Conservation (phyloP, 2,113 vertebrate genomes). For the Pipa parva region DNA sequence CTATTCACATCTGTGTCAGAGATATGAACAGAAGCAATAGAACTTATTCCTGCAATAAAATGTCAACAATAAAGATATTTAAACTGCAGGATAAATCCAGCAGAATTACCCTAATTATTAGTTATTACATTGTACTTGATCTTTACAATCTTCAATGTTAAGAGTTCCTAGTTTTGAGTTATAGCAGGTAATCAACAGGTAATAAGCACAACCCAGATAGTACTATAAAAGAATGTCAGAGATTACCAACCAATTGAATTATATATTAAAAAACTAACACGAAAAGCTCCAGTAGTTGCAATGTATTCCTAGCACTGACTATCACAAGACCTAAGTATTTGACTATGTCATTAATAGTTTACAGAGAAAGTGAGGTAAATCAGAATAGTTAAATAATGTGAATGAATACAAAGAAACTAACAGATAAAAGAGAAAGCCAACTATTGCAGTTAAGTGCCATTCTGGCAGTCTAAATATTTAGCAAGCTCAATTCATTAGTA, state of each 20-base stretch:
- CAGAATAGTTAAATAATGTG: slow-evolving; percentile 24
- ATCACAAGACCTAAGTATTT: slow-evolving; percentile 30
- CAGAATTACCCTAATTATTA: too few relatives aligned
- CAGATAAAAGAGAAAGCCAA: slow-evolving; percentile 16
- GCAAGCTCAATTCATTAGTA: slow-evolving; percentile 30
- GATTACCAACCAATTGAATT: not conserved
- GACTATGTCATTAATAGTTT: slow-evolving; percentile 31
- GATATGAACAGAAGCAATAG: too few relatives aligned
- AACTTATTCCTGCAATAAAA: too few relatives aligned
- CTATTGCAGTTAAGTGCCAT: slow-evolving; percentile 32
- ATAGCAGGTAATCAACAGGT: too few relatives aligned
- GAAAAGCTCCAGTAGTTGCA: not conserved
- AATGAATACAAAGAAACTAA: slow-evolving; percentile 29
- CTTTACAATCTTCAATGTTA: too few relatives aligned
- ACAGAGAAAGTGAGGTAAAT: slow-evolving; percentile 23
- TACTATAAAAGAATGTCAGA: too few relatives aligned
- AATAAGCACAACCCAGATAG: too few relatives aligned
- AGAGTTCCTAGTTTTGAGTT: too few relatives aligned
- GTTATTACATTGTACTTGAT: too few relatives aligned
- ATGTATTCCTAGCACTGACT: not conserved
- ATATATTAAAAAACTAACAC: not conserved
- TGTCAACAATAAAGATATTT: too few relatives aligned
- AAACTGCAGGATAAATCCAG: too few relatives aligned
- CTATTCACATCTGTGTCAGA: too few relatives aligned
- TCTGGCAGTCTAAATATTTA: slow-evolving; percentile 29